Base-by-base conservation (phyloP, 2,113 vertebrate species). In the Octodon degus region DNA sequence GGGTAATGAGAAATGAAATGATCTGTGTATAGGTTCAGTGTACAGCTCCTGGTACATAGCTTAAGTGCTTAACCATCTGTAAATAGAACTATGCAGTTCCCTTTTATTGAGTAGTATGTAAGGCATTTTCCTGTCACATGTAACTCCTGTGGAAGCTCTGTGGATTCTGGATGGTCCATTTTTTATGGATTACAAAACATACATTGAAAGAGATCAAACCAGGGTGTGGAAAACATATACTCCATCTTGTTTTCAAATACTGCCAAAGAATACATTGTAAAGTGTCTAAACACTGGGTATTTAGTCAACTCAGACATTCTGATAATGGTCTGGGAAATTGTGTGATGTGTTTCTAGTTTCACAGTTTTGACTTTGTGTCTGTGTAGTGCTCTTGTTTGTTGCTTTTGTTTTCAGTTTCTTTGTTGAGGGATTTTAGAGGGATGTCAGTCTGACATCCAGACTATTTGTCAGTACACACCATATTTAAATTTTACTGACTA, bases 141-240 rank as follows among this genome's bases (percentile, higher is more conserved):
- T 80, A 95, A 72, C 95, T 40, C 25, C 34, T 79, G 4, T 13
- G 16, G 67, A 34, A 95, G 5, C n/a, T 43, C 9, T 25, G 4
- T 60, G 24, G 65, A 22, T 3, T 89, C 25, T 43, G 13, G 55
- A 47, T 16, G 47, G 27, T 91, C 58, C 53, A 55, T 94, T 89
- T 95, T 91, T 95, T 90, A 70, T 86, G 63, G 50, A 60, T 91
- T 62, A 80, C 1, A 79, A 53, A 92, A 95, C 22, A 70, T 22
- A 55, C 83, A 0, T 77, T 90, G 65, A 47, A 81, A 95, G 65
- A 32, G 5, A 86, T 40, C 94, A 70, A 96, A 76, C 17, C 2
- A 43, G 24, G 5, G 65, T 5, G 30, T n/a, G 8, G 17, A 24
- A 76, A 34, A 40, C 32, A 80, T 1, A 6, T 94, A 50, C 20